Base-by-base conservation (phyloP, 2,113 vertebrate genomes). In the Alces alces region DNA sequence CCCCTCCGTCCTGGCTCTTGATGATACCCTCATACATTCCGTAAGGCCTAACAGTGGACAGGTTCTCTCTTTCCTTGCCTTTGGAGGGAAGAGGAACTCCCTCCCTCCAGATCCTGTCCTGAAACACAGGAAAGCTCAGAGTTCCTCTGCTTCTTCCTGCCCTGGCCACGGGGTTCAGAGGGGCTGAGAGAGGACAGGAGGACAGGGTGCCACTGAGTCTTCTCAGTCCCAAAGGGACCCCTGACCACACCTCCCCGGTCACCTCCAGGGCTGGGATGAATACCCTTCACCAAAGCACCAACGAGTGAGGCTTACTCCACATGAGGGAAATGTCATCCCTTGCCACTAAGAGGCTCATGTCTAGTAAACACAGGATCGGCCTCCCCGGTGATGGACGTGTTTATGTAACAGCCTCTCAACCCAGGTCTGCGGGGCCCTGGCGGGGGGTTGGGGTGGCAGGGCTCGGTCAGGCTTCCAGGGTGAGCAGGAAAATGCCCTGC, bases 81-180 rank as follows among this genome's bases (percentile, higher is more conserved):
- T 45, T n/a, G 45, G 23, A 39, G 61, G 64, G 43, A 87, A 95
- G 89, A 82, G 86, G 57, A 91, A 97, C 57, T 85, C 60, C 39
- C 61, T 33, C 11, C 17, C 43, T 58, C 39, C 39, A 47, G 80
- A 19, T 43, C 64, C 93, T 73, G 43, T 73, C 86, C 60, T 86
- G 93, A 82, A 89, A 83, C 60, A 85, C 79, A 54, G 70, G 61
- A 93, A 90, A 52, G 50, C 45, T 33, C n/a, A 15, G 14, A 10
- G 14, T 36, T 19, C 64, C 70, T 83, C 43, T 7, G 70, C 70
- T 82, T 73, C 45, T 39, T 85, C 89, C 66, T 30, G 43, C 55
- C 57, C 45, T n/a, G 45, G 79, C 47, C 10, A 45, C 0, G 1
- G 89, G 66, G 19, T 25, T 70, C 13, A 33, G 92, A 27, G 16